Conservation (phyloP, 2,888 invertebrate species). For the Phortica okadai region DNA sequence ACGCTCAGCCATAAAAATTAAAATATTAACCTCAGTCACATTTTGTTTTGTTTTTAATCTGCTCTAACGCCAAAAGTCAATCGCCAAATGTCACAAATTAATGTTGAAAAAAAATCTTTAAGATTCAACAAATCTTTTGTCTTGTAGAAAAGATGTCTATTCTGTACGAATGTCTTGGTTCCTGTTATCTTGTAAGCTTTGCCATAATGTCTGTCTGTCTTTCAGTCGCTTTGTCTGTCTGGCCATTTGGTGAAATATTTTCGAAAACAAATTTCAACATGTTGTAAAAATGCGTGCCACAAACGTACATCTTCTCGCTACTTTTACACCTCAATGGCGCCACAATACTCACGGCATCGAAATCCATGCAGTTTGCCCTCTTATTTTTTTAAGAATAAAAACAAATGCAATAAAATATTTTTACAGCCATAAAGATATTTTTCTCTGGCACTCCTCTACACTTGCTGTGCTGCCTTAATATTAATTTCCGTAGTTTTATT, state of each 20-base stretch:
- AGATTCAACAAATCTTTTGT: too few species aligned
- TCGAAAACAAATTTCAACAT: conserved; percentile 12
- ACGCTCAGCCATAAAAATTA: too few species aligned
- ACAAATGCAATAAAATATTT: conserved; percentile 64
- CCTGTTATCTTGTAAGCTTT: background rate
- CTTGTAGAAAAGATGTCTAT: too few species aligned
- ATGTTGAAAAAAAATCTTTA: too few species aligned
- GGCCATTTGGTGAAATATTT: background rate
- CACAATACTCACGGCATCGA: background rate
- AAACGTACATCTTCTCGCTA: background rate
- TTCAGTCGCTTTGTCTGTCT: background rate
- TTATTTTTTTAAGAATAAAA: conserved; percentile 42
- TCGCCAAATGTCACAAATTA: too few species aligned
- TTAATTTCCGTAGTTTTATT: conserved; percentile 66
- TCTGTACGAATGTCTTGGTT: too few species aligned
- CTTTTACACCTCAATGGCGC: background rate
- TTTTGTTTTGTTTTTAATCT: too few species aligned
- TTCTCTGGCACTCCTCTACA: conserved; percentile 16
- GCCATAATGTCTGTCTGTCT: conserved; percentile 34
- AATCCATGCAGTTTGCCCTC: background rate
- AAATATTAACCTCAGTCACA: too few species aligned
- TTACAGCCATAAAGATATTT: conserved; percentile 61
- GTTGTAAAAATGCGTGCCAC: background rate
- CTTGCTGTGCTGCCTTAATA: conserved; percentile 47
- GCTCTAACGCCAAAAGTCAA: too few species aligned